Base-by-base conservation (phyloP, 23 tunicate species). In the Trididemnum clinides region DNA sequence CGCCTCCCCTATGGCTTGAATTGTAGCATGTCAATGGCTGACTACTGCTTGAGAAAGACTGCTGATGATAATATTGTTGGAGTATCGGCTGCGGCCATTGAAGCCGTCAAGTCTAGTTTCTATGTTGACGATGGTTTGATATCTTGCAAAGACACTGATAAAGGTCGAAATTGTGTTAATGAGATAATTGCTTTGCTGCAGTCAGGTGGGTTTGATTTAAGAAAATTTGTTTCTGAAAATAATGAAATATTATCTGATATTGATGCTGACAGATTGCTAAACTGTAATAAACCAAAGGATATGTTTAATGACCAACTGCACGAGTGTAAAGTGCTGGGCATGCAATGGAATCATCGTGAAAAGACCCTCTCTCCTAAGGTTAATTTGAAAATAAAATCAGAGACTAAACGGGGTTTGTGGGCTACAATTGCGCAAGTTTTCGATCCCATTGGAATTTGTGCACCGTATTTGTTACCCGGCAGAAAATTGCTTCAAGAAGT, bases 11-110 rank as follows among this genome's bases (percentile, higher is more conserved):
- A 12, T 73, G 54, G 80, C 31, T 37, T 73, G 25, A 73, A 73
- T 28, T 73, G 80, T 30, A 73, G 80, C 29, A 73, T 73, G 57
- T 73, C 80, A 20, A 73, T 73, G 80, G 80, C 80, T 7, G 25
- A 73, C 27, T 73, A 73, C 38, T 73, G 80, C 28, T 22, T 73
- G 33, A 73, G 22, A 26, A 73, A 73, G 22, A 73, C 54, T 36
- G 80, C 57, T 2, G 27, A 20, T 36, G 80, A 73, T 2, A 73
- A 73, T 73, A 28, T 18, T 2, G 57, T 23, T 73, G 57, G 33
- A 19, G 80, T 39, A 1, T 73, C 80, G n/a, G 7, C 54, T 19
- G 57, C 37, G 6, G 25, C 57, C 10, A 12, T 73, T 7, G 57
- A 73, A 2, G 57, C 29, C 19, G 57, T 38, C 2, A 12, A 19